These are phyloP conservation scores for Leucophenga montana DNA, from an alignment of 2,888 invertebrate genomes.

Conservation along the genomic window DNA sequence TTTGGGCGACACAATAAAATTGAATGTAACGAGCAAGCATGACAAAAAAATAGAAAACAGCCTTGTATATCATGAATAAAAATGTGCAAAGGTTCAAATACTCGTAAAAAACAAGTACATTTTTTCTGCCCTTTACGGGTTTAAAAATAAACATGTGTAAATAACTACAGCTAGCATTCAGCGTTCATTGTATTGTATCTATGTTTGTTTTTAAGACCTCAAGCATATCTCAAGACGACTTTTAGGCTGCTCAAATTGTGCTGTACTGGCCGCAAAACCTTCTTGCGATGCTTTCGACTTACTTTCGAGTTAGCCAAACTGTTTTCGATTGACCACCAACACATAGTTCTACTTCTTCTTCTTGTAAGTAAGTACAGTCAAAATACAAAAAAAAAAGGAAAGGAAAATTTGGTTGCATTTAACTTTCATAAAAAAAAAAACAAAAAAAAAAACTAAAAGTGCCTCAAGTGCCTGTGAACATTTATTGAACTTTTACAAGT, in stretches of 20 bases:
- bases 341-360: slow-evolving; percentile 14
- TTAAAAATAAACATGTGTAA: not conserved
- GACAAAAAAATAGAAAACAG: not conserved
- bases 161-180: not conserved
- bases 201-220: not conserved
- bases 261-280: too few species aligned
- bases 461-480: slow-evolving; percentile 28
- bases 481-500: slow-evolving; percentile 29
- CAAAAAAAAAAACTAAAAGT: slow-evolving; percentile 11
- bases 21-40: not conserved
- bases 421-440: slow-evolving; percentile 6
- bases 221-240: not conserved
- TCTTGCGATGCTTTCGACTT: too few species aligned
- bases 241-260: not conserved
- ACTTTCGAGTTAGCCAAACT: not conserved
- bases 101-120: too few species aligned
- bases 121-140: not conserved
- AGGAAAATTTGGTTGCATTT: not conserved
- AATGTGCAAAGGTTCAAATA: too few species aligned
- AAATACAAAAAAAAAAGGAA: not conserved
- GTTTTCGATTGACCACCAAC: slow-evolving; percentile 17
- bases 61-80: not conserved
- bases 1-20: slow-evolving; percentile 15
- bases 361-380: not conserved
- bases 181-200: not conserved